Evolutionary conservation across 2,113 vertebrate species (phyloP), one percentile per base, ranked within the genome.

Genomic region (Lagenorhynchus albirostris): DNA sequence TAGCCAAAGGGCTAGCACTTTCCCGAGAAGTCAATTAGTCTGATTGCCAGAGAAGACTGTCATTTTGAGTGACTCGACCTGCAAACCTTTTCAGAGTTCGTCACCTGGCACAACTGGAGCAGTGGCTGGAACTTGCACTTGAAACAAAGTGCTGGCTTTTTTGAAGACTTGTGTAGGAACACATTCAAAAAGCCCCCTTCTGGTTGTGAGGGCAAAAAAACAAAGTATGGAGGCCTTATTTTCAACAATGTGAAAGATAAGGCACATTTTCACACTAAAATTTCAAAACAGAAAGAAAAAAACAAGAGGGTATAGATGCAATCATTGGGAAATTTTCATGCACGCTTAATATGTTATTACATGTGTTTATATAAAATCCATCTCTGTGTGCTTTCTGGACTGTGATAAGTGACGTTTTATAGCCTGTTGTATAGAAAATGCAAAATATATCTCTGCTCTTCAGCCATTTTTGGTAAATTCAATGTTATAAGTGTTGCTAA

Each of bases 381-480:
- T 99, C 99, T 99, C 99, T 99, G 99, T 99, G 99, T 99, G 99
- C 99, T 99, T 99, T 99, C 99, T 99, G 99, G 99, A 99, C 99
- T 99, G 99, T 99, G 99, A 99, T 99, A 99, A 99, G 99, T 99
- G 99, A 99, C 99, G 99, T 99, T 99, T 99, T 99, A 99, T 99
- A 99, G 99, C 99, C 99, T 99, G 99, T 99, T 99, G 99, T 99
- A 99, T 99, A 99, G 99, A 99, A 99, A 99, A 99, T 99, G 99
- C 99, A 99, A 99, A 99, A 98, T 99, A 99, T 99, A 99, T 99
- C 99, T 99, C 99, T 99, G 99, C 99, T 99, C 99, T 99, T 99
- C 99, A 98, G 99, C 99, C 99, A 99, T 99, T 99, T 99, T 99
- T 99, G 99, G 99, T 99, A 99, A 99, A 98, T 97, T 99, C 99